Base-by-base conservation (phyloP, 2,797 vertebrate genomes). In the Leptatherina wallacei region DNA sequence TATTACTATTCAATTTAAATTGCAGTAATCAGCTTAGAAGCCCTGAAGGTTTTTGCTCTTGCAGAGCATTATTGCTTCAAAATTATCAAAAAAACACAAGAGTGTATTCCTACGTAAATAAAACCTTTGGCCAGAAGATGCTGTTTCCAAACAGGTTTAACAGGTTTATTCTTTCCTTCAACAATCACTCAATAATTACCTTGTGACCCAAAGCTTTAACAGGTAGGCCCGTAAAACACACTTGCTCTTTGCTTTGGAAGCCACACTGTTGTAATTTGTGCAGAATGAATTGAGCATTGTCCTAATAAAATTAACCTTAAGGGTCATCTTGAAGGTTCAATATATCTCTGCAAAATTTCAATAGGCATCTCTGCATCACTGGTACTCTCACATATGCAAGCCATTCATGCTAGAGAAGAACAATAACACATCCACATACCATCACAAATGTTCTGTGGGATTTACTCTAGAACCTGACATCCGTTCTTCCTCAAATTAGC, bases 121-220 rank as follows among this genome's bases (percentile, higher is more conserved):
- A 30, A 75, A 52, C n/a, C 16, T 57, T 65, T 56, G 36, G 4
- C 1, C 33, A 40, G 14, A 10, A 64, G 73, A 49, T 16, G 6
- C 60, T 2, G 49, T 74, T 74, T 73, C 69, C 78, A 33, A 4
- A 73, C 80, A 73, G 68, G 79, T 84, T 75, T 66, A 65, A 69
- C 89, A 59, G 66, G 82, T 77, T 81, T 4, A 4, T 27, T 47
- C 40, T 24, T 18, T 81, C 63, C 65, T 52, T 22, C 33, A 44
- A 35, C 30, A 38, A 57, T 33, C 3, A 20, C 54, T 74, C 27
- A 73, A 59, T 69, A 40, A 63, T 10, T 33, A 62, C 24, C 5
- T 61, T 62, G 44, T 69, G 35, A 74, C 6, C 29, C 42, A 36
- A 57, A 32, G 33, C 44, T 44, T 20, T n/a, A 47, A n/a, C 44